These are phyloP conservation scores for Myotis davidii DNA, from an alignment of 2,113 vertebrate species.

Conservation along the genomic window DNA sequence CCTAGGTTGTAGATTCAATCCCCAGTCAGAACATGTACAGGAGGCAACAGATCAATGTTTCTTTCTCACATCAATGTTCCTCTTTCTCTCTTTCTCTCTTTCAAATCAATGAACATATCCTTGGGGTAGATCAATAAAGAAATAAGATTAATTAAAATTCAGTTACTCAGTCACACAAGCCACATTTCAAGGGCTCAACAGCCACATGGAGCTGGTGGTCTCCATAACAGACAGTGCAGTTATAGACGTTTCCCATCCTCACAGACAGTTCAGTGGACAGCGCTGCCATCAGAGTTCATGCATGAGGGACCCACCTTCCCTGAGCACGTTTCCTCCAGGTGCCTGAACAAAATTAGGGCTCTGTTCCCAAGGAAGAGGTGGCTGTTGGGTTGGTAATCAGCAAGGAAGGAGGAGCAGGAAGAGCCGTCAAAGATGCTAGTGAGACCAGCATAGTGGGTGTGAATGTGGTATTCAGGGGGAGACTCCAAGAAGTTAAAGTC, in stretches of 20 bases:
- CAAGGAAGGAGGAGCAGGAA: not conserved
- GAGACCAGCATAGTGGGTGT: not conserved
- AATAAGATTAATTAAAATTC: not conserved
- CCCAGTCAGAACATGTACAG: not conserved
- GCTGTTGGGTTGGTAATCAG: not conserved
- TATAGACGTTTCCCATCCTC: fast-evolving
- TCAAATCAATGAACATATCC: not conserved
- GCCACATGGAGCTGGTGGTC: not conserved
- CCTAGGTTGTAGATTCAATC: not conserved
- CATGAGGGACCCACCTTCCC: not conserved
- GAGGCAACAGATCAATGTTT: not conserved
- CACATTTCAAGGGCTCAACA: not conserved
- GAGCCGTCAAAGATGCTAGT: fast-evolving
- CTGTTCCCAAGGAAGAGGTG: not conserved
- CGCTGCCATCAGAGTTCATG: not conserved
- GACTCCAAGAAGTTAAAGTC: not conserved
- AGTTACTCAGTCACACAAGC: not conserved
- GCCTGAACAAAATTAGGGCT: not conserved
- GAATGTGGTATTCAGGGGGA: fast-evolving
- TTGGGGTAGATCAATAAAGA: not conserved
- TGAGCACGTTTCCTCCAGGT: not conserved
- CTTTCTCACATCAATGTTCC: not conserved
- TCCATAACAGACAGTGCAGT: not conserved
- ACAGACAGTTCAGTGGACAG: not conserved
- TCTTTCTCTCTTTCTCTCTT: not conserved